Conservation (phyloP, 2,797 vertebrate genomes). For the Nannoperca obscura region DNA sequence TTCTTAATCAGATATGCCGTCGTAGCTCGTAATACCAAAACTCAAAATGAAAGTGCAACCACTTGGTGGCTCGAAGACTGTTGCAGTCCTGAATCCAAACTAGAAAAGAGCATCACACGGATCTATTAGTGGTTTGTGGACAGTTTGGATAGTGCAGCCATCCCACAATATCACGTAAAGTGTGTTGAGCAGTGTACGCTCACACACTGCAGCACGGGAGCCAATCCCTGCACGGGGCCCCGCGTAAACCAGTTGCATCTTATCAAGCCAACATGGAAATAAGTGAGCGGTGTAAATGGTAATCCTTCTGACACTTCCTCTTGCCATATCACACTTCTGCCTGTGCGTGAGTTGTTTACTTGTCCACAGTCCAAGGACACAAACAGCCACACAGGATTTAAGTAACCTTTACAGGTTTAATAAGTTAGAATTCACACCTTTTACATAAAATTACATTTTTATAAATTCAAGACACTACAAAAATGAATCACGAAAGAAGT, state of each 20-base stretch:
- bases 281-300: not conserved
- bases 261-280: conserved; percentile 65
- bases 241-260: conserved; percentile 13
- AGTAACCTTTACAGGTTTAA: conserved; percentile 28
- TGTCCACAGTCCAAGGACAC: not conserved
- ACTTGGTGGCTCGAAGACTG: not conserved
- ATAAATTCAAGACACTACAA: conserved; percentile 16
- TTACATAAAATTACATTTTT: conserved; percentile 14
- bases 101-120: not conserved
- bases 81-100: not conserved
- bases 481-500: conserved; percentile 18
- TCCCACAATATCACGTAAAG: not conserved
- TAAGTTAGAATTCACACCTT: conserved; percentile 49
- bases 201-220: not conserved
- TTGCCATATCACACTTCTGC: conserved; percentile 13
- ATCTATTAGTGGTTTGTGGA: conserved; percentile 1
- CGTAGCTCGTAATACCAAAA: not conserved
- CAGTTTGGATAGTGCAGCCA: not conserved
- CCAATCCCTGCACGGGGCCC: not conserved
- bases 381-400: conserved; percentile 1
- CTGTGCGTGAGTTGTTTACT: not conserved
- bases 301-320: conserved; percentile 52
- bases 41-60: not conserved
- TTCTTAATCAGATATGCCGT: not conserved
- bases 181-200: not conserved